phyloP scores from a whole-genome alignment of 2,113 vertebrate species.

The Ardeotis arabs region DNA sequence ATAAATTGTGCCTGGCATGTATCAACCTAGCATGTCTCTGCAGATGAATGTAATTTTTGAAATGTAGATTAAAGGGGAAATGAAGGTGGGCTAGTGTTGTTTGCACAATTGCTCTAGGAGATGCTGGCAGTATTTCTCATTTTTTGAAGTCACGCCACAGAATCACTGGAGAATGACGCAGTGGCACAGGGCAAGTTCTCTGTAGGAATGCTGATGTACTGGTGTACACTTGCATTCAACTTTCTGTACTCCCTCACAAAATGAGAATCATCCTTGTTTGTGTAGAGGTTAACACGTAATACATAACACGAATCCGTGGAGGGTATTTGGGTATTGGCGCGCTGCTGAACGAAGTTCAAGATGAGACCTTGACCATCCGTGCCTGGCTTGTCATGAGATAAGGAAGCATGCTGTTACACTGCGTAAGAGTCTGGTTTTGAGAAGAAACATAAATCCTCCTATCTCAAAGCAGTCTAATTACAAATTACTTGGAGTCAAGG shows the following conservation, averaged over 20 bases:
- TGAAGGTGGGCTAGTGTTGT: neutral
- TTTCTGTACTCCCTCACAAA: slow-evolving; percentile 9
- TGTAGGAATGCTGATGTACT: neutral
- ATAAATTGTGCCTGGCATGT: neutral
- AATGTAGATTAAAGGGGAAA: slow-evolving; percentile 14
- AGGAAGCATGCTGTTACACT: neutral
- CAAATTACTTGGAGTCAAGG: neutral
- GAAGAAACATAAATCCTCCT: slow-evolving; percentile 4
- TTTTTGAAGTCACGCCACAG: neutral
- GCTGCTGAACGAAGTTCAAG: neutral
- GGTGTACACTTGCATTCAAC: neutral
- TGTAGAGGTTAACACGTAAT: neutral
- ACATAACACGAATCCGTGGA: fast-evolving
- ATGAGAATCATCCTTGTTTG: neutral
- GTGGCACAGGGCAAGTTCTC: neutral
- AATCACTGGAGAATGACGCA: neutral
- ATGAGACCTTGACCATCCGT: slow-evolving; percentile 45
- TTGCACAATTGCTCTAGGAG: neutral
- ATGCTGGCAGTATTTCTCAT: neutral
- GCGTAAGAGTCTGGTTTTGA: neutral
- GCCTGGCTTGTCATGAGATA: neutral
- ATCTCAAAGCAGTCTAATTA: neutral
- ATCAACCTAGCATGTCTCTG: neutral
- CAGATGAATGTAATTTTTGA: neutral
- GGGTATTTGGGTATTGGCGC: neutral